phyloP scores from a whole-genome alignment of 1,140 invertebrate species.

The Diachasmimorpha longicaudata region DNA sequence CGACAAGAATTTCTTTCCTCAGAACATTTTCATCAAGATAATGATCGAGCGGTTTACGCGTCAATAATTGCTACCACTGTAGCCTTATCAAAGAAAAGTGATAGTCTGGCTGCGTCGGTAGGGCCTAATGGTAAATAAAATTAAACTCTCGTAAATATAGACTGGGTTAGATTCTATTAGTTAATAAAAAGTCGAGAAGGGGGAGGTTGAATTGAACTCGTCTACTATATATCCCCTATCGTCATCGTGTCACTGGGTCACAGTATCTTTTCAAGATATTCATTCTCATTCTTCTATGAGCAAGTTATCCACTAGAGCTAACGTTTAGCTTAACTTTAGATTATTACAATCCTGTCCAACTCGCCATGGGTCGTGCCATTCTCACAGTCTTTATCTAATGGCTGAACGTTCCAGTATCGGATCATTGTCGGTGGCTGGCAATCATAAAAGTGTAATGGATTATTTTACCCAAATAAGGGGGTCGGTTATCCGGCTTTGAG shows the following conservation, averaged over 20 bases:
- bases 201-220: not conserved
- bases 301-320: not conserved
- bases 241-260: conserved; percentile 24
- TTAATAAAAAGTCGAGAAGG: not conserved
- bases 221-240: not conserved
- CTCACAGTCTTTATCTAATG: conserved; percentile 27
- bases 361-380: conserved; percentile 31
- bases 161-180: not conserved
- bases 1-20: no score
- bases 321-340: not conserved
- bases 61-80: not conserved
- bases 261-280: not conserved
- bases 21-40: no score
- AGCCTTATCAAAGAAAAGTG: not conserved
- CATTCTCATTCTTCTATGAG: not conserved
- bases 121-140: not conserved
- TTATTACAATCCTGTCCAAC: conserved; percentile 4
- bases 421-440: not conserved
- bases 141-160: not conserved
- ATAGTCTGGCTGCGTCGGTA: not conserved
- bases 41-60: not conserved
- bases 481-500: not conserved
- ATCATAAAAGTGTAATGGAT: conserved; percentile 18
- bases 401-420: conserved; percentile 5
- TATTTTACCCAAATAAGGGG: not conserved